Conservation (phyloP, 2,113 vertebrate species). For the Narcine bancroftii region DNA sequence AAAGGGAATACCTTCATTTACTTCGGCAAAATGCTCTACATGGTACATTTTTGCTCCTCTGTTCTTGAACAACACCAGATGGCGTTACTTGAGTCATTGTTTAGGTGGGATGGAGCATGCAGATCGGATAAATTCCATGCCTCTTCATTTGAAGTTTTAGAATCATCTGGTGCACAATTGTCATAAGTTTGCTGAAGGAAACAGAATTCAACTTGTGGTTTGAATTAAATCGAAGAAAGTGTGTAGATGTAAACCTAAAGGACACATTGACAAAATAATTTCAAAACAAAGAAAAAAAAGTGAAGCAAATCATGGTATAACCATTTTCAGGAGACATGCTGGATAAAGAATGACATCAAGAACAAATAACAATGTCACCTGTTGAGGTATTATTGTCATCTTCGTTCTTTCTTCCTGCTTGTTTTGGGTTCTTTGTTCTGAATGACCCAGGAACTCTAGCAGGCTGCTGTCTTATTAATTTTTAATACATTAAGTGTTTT, state of each 20-base stretch:
- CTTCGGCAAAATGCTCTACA: neutral
- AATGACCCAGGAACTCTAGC: slow-evolving; percentile 34
- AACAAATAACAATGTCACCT: neutral
- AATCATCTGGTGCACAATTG: neutral
- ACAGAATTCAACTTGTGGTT: neutral
- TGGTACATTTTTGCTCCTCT: neutral
- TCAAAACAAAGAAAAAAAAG: neutral
- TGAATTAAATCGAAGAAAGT: neutral
- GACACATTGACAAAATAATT: neutral
- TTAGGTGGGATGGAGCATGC: neutral
- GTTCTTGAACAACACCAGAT: slow-evolving; percentile 28
- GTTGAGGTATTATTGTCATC: neutral
- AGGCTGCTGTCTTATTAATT: slow-evolving; percentile 44
- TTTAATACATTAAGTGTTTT: slow-evolving; percentile 47
- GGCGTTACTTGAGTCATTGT: neutral
- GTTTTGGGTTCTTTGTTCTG: slow-evolving; percentile 18
- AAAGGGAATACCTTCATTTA: neutral
- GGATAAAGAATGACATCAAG: neutral
- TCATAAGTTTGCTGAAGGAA: neutral
- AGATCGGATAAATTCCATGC: neutral
- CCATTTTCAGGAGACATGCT: neutral
- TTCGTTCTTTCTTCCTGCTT: slow-evolving; percentile 20
- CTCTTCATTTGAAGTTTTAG: neutral
- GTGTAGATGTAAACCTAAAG: neutral
- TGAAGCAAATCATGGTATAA: neutral